These are phyloP conservation scores for Phaethornis superciliosus DNA, from an alignment of 2,113 vertebrate genomes.

Conservation along the genomic window DNA sequence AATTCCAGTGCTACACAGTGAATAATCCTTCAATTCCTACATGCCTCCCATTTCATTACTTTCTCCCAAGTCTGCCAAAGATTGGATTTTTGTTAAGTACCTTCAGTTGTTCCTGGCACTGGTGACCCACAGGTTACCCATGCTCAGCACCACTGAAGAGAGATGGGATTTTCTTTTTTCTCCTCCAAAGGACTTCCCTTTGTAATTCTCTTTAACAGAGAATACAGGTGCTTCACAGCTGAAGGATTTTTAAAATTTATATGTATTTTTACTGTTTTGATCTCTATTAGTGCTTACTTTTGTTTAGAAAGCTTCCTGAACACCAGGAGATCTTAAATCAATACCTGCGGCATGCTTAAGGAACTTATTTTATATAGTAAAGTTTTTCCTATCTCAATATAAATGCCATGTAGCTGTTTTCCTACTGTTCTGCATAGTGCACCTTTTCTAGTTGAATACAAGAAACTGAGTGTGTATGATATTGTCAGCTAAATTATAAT, in stretches of 20 bases:
- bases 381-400: not conserved
- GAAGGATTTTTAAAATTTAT: not conserved
- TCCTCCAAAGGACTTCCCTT: not conserved
- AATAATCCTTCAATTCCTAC: slow-evolving; percentile 19
- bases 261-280: not conserved
- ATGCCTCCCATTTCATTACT: not conserved
- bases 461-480: not conserved
- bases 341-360: not conserved
- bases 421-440: not conserved
- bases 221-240: not conserved
- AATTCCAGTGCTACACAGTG: slow-evolving; percentile 44
- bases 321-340: not conserved
- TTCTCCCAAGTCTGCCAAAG: not conserved
- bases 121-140: not conserved
- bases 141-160: not conserved
- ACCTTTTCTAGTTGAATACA: not conserved
- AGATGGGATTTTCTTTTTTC: not conserved
- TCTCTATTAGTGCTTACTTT: not conserved
- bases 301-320: not conserved
- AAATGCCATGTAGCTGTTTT: not conserved
- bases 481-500: not conserved
- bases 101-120: not conserved
- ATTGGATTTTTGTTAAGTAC: not conserved
- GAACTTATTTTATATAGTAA: not conserved
- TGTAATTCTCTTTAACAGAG: not conserved